phyloP scores from a whole-genome alignment of 1,140 invertebrate genomes.

The Vanessa atalanta region DNA sequence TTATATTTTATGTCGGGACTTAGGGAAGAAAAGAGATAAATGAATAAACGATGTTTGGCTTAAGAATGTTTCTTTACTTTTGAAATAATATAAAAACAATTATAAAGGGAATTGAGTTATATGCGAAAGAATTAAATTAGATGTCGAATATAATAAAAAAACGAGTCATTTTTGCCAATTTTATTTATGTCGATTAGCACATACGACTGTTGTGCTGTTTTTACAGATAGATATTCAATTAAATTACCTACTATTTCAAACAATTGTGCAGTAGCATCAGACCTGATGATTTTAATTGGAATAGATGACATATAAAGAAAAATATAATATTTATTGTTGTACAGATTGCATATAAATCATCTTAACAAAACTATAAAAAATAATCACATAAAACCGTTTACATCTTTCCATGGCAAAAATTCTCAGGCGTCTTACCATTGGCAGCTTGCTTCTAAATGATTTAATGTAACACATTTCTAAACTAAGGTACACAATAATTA shows the following conservation, averaged over 20 bases:
- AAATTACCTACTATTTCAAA: slow-evolving; percentile 59
- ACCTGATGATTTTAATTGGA: slow-evolving; percentile 11
- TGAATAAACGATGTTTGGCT: too few species aligned
- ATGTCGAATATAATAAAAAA: slow-evolving; percentile 29
- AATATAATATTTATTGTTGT: slow-evolving; percentile 10
- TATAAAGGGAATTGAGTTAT: too few species aligned
- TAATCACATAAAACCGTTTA: slow-evolving; percentile 24
- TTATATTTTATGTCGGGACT: too few species aligned
- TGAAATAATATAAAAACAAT: too few species aligned
- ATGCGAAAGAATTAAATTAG: neutral
- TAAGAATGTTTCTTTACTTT: too few species aligned
- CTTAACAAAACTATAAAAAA: slow-evolving; percentile 33
- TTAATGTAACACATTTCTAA: slow-evolving; percentile 47
- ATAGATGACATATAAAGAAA: slow-evolving; percentile 4
- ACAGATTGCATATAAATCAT: slow-evolving; percentile 25
- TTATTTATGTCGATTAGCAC: slow-evolving; percentile 71
- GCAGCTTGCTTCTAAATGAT: slow-evolving; percentile 38
- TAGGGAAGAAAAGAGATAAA: too few species aligned
- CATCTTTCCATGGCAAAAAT: slow-evolving; percentile 38
- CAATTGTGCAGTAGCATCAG: slow-evolving; percentile 65
- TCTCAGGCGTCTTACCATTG: slow-evolving; percentile 33
- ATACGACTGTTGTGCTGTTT: slow-evolving; percentile 56
- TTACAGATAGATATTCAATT: slow-evolving; percentile 64
- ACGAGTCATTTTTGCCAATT: slow-evolving; percentile 46
- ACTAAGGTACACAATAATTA: slow-evolving; percentile 53